A percentile compares a stretch with the other conserved stretches of the same genome.
Conservation (phyloP, 2,797 vertebrate species). For the Protonibea diacanthus region DNA sequence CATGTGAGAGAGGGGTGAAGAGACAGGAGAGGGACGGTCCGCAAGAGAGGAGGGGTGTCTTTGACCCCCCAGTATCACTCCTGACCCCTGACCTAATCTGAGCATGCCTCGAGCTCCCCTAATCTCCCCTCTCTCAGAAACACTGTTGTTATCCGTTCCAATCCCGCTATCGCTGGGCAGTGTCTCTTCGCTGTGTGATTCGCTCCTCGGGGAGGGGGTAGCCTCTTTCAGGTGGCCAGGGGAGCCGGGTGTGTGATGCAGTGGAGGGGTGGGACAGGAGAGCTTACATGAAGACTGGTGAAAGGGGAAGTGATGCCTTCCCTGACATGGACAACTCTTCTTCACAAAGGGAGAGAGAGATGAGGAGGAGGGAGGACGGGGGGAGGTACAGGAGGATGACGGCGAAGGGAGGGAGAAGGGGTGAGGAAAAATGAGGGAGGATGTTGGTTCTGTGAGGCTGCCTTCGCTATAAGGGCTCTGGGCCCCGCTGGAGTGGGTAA, state of each 20-base stretch:
- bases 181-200: conserved; percentile 94
- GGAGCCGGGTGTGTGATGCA: conserved; percentile 87
- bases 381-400: conserved; percentile 82
- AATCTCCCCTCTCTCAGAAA: conserved; percentile 92
- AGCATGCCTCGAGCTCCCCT: conserved; percentile 73
- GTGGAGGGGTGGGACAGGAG: conserved; percentile 67
- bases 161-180: conserved; percentile 95
- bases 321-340: conserved; percentile 91
- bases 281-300: conserved; percentile 86
- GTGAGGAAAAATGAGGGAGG: conserved; percentile 81
- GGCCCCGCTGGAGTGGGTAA: conserved; percentile 90
- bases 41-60: conserved; percentile 82
- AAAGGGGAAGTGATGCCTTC: conserved; percentile 85
- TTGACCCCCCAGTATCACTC: conserved; percentile 68
- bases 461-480: conserved; percentile 95
- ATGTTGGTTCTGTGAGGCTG: conserved; percentile 90
- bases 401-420: conserved; percentile 83
- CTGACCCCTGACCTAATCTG: conserved; percentile 71
- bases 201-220: conserved; percentile 92
- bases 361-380: conserved; percentile 78
- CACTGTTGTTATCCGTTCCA: conserved; percentile 94
- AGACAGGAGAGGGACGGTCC: conserved; percentile 86
- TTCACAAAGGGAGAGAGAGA: conserved; percentile 91
- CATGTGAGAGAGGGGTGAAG: conserved; percentile 68
- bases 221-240: conserved; percentile 94